These are phyloP conservation scores for Cepaea nemoralis DNA, from an alignment of 1,140 invertebrate genomes.

Conservation along the genomic window DNA sequence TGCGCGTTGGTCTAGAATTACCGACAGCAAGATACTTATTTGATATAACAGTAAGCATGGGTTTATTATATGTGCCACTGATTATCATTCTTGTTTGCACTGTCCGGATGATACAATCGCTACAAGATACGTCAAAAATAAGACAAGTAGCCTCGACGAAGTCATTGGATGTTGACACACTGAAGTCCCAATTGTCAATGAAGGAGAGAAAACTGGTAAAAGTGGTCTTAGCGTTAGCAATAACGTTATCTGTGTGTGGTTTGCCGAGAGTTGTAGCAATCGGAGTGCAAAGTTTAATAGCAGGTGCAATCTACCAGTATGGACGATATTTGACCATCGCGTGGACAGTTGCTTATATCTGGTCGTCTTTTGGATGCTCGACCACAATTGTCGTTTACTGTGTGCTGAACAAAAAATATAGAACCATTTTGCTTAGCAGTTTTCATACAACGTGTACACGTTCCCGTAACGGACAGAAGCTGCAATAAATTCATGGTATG, in stretches of 20 bases:
- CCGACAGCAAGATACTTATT: neutral
- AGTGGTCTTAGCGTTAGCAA: neutral
- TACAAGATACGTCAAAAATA: neutral
- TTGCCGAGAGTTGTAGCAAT: neutral
- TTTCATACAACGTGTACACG: no score
- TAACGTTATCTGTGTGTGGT: neutral
- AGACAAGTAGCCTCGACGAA: neutral
- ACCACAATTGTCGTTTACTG: no score
- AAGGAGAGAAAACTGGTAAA: slow-evolving; percentile 9
- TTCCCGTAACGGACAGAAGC: no score
- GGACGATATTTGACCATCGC: no score
- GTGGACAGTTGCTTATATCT: no score
- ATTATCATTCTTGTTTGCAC: neutral
- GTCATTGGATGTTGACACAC: neutral
- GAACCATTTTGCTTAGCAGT: no score
- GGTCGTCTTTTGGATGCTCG: no score
- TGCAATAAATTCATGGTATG: no score
- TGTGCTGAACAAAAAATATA: no score
- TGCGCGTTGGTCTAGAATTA: no score
- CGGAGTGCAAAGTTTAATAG: neutral
- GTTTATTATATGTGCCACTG: neutral
- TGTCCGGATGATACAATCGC: neutral
- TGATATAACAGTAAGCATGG: neutral
- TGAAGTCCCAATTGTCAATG: neutral
- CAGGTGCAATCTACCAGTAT: no score